phyloP scores from a whole-genome alignment of 2,113 vertebrate species.

The Gopherus evgoodei region DNA sequence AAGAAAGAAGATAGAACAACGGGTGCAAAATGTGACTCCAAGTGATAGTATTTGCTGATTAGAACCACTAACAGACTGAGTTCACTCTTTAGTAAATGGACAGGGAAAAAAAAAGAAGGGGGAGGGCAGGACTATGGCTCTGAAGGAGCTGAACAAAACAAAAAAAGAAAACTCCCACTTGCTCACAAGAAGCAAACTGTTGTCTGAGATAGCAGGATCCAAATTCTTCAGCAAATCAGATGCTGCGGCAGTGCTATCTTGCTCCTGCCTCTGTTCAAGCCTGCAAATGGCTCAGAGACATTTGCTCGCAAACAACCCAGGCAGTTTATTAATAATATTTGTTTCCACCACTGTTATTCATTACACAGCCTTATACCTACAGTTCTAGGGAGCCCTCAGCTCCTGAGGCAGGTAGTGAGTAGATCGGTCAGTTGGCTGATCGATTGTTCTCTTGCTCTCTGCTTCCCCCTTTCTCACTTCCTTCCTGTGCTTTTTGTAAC shows the following conservation, averaged over 20 bases:
- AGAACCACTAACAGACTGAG: neutral
- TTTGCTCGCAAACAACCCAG: neutral
- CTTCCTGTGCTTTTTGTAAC: neutral
- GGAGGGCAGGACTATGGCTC: neutral
- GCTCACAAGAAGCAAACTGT: neutral
- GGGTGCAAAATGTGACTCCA: neutral
- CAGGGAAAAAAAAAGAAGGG: accelerated
- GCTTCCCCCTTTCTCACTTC: neutral
- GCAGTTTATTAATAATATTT: neutral
- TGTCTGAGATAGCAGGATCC: neutral
- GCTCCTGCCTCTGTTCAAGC: neutral
- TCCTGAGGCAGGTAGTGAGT: neutral
- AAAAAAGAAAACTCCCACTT: neutral
- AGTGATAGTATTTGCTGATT: neutral
- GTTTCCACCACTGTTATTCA: neutral
- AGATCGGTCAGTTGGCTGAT: neutral
- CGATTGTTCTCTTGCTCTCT: no score
- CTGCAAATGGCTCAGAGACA: neutral
- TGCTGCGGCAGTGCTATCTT: neutral
- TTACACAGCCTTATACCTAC: neutral
- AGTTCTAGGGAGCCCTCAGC: neutral
- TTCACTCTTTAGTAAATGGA: neutral
- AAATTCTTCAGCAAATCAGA: neutral
- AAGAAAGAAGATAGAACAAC: neutral
- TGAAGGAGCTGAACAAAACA: no score